Evolutionary conservation across 2,888 invertebrate genomes (phyloP), one percentile per base, ranked within the genome.

Genomic region (Nomada ferruginata): DNA sequence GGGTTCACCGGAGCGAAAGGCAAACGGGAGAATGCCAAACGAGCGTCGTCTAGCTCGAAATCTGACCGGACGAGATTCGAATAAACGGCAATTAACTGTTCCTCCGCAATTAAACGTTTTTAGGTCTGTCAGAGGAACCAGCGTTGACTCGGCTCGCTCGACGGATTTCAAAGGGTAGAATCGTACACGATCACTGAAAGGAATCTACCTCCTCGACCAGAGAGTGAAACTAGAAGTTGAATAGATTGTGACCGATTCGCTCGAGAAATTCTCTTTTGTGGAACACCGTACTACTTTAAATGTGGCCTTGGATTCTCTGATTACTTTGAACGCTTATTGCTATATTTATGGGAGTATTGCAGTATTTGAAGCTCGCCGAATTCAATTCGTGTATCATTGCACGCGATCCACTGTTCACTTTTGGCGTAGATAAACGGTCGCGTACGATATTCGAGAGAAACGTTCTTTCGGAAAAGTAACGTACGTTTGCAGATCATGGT

Each of bases 61-160:
- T 78, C 50, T 52, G 55, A n/a, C 50, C 63, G 61, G 29, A 50
- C 26, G 53, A 7, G 61, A 75, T 79, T 61, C 79, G 60, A 71
- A 77, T 79, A 71, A 77, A 77, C 79, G 78, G 78, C 78, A 79
- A 79, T 77, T 71, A 77, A 61, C 77, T 71, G 59, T 71, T 42
- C 71, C 64, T 44, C 52, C 63, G 74, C 81, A 74, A 84, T 84
- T 84, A 84, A 81, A 64, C 77, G 69, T 68, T 85, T 84, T 73
- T 81, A 64, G 74, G 36, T 63, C 26, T 23, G n/a, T n/a, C 69
- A 13, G 57, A 44, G 44, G 42, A 44, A 13, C 42, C 23, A 47
- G 65, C 29, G 42, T 44, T 13, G 26, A 15, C 15, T 11, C 36
- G 44, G 18, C 13, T n/a, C 47, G 15, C n/a, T 36, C 47, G 23